Percentiles rank a stretch among this genome's conserved stretches.
These are phyloP conservation scores for Myotis vivesi DNA, from an alignment of 2,797 vertebrate species.

Conservation along the genomic window DNA sequence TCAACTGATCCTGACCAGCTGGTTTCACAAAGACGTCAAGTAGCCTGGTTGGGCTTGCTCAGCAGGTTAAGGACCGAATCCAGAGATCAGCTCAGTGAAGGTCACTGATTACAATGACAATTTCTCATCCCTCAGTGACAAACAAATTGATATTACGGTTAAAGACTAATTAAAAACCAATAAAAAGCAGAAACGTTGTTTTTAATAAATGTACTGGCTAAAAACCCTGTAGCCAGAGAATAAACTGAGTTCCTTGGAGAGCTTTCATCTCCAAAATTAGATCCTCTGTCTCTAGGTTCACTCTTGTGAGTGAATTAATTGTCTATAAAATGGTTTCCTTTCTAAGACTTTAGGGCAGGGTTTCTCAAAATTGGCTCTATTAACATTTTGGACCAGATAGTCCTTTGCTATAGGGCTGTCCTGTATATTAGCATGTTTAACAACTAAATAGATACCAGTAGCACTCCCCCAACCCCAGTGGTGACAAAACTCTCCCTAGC, in stretches of 20 bases:
- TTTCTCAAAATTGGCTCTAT: background rate
- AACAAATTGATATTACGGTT: background rate
- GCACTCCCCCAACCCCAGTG: no score
- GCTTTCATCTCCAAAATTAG: background rate
- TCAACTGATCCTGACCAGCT: background rate
- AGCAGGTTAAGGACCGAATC: background rate
- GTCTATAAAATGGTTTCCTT: background rate
- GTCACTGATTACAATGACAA: background rate
- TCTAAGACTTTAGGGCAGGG: background rate
- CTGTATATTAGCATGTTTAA: background rate
- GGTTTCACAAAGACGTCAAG: background rate
- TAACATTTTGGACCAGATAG: background rate
- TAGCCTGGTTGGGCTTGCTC: background rate
- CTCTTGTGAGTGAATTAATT: background rate
- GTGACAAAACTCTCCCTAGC: background rate
- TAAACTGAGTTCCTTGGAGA: conserved; percentile 1
- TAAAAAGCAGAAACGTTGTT: background rate
- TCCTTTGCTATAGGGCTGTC: background rate
- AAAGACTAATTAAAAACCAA: background rate
- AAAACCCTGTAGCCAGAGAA: background rate
- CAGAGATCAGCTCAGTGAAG: background rate
- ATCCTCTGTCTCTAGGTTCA: background rate
- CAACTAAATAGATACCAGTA: background rate
- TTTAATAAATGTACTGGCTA: background rate
- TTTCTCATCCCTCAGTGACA: background rate